These are phyloP conservation scores for Halcyon chelicuti DNA, from an alignment of 2,797 vertebrate species.

Conservation along the genomic window DNA sequence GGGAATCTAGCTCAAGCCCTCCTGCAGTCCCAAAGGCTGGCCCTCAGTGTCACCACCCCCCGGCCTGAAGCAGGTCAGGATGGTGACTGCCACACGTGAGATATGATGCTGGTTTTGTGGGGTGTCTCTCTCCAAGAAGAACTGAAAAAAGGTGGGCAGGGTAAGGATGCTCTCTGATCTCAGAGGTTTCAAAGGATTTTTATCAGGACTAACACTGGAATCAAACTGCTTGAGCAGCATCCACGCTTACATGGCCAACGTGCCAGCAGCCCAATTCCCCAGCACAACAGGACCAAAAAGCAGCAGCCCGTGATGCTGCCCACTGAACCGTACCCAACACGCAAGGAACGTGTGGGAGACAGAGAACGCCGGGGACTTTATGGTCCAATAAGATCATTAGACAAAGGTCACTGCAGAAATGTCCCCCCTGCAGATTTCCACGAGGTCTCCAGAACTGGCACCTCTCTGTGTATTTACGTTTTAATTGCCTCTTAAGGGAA, in stretches of 20 bases:
- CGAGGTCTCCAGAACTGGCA: not conserved
- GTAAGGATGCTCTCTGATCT: not conserved
- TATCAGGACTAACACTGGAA: not conserved
- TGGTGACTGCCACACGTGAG: not conserved
- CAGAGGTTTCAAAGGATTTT: not conserved
- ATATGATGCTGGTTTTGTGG: not conserved
- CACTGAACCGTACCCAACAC: not conserved
- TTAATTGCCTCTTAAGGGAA: slow-evolving; percentile 34
- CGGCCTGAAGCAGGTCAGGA: not conserved
- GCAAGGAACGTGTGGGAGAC: not conserved
- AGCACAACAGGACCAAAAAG: not conserved
- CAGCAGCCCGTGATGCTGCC: not conserved
- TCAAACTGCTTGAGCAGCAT: not conserved
- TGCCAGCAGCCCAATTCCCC: not conserved
- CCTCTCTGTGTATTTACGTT: not conserved
- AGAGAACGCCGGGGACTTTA: not conserved
- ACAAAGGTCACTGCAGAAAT: not conserved
- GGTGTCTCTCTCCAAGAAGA: not conserved
- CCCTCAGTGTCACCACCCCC: not conserved
- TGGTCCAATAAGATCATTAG: slow-evolving; percentile 12
- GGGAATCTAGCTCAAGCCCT: not conserved
- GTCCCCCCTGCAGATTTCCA: not conserved
- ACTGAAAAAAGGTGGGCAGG: not conserved
- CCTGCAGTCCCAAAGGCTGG: not conserved
- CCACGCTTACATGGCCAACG: not conserved